Conservation (phyloP, 2,113 vertebrate species). For the Holacanthus passer region DNA sequence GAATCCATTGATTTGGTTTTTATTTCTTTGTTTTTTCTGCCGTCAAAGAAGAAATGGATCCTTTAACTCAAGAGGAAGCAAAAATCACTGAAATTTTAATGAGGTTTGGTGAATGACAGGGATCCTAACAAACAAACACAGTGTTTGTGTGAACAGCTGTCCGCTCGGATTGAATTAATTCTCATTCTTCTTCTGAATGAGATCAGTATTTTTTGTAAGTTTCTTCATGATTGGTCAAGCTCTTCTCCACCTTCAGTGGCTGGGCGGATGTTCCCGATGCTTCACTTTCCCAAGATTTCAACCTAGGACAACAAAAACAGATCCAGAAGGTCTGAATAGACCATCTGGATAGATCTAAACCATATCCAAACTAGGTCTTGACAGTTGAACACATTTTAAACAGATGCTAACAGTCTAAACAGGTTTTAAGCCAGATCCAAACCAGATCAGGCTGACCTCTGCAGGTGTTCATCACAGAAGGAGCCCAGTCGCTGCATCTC, state of each 20-base stretch:
- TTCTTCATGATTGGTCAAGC: conserved; percentile 6
- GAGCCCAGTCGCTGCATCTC: conserved; percentile 82
- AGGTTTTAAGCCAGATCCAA: neutral
- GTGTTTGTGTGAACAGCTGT: too few relatives aligned
- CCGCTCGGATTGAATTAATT: neutral
- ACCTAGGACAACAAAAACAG: conserved; percentile 30
- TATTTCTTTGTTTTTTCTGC: neutral
- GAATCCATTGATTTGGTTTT: neutral
- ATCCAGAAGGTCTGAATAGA: neutral
- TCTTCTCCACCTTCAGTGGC: conserved; percentile 5
- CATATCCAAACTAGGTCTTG: neutral
- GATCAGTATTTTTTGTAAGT: neutral
- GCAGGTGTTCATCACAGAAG: conserved; percentile 84
- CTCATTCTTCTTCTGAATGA: neutral
- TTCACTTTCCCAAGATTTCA: conserved; percentile 19
- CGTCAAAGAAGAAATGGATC: neutral
- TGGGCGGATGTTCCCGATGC: neutral
- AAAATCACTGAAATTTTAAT: neutral
- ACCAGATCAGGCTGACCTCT: conserved; percentile 80
- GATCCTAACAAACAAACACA: too few relatives aligned
- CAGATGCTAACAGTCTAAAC: neutral
- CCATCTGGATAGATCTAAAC: neutral
- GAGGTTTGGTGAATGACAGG: neutral
- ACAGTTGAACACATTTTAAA: neutral
- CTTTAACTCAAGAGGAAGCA: neutral